A percentile compares a stretch with the other conserved stretches of the same genome.
Evolutionary conservation across 2,113 vertebrate genomes (phyloP).

Genomic region (Charadrius vociferus): DNA sequence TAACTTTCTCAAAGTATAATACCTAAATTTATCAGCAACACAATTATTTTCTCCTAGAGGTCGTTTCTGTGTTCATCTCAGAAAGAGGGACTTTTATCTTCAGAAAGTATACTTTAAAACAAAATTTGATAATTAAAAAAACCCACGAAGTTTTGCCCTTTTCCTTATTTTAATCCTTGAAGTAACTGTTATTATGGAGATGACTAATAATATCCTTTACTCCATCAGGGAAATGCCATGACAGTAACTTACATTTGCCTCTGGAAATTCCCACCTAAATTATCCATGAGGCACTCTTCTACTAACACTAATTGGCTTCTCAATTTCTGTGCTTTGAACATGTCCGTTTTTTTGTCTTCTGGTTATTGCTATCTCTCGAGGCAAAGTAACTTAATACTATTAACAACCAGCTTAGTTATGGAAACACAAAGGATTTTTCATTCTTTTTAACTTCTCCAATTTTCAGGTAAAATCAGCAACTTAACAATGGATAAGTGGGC

Average conservation of each 20-base stretch:
- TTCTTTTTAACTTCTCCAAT: background rate
- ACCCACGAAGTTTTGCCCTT: fast-evolving
- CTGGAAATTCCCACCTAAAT: background rate
- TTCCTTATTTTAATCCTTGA: background rate
- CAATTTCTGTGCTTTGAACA: background rate
- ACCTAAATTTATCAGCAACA: background rate
- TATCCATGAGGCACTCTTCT: background rate
- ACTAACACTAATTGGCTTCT: background rate
- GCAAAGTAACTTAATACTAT: background rate
- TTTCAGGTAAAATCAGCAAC: background rate
- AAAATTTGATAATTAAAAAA: background rate
- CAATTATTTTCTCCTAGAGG: background rate
- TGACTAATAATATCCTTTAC: background rate
- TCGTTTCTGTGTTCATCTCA: background rate
- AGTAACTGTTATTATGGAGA: background rate
- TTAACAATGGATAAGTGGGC: background rate
- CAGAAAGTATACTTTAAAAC: background rate
- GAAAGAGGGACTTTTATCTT: background rate
- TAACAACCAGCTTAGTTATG: background rate
- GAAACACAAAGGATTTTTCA: background rate
- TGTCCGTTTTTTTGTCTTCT: background rate
- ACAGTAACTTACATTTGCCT: background rate
- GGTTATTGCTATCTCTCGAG: background rate
- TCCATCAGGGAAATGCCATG: background rate
- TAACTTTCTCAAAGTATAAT: background rate